Evolutionary conservation across 1,140 invertebrate genomes (phyloP).

Genomic region (Hesperophylax magnus): DNA sequence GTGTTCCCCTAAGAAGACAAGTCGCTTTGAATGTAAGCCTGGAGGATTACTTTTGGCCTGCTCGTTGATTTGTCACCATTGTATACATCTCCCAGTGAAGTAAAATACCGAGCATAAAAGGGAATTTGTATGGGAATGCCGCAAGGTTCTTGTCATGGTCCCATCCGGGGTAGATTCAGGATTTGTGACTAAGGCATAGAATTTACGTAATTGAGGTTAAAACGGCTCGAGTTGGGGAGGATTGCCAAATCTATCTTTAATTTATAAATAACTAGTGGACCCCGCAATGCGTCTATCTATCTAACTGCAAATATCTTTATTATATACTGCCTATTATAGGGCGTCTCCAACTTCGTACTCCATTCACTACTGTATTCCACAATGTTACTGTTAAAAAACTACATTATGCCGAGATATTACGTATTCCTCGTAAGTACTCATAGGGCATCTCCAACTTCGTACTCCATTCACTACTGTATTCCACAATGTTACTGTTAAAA

Average conservation of each 20-base stretch:
- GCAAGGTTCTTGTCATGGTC: not conserved
- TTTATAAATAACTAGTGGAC: not conserved
- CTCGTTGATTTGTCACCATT: slow-evolving; percentile 27
- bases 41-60: slow-evolving; percentile 3
- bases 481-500: no score
- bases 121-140: slow-evolving; percentile 1
- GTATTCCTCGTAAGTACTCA: no score
- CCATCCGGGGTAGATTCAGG: not conserved
- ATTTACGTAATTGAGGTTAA: no score
- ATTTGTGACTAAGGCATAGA: not conserved
- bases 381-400: no score
- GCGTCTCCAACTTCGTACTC: no score
- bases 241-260: not conserved
- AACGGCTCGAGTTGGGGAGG: not conserved
- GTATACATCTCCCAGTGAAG: not conserved
- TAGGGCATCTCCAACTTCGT: no score
- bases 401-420: no score
- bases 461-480: no score
- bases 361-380: no score
- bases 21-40: not conserved
- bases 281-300: no score
- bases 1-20: slow-evolving; percentile 4
- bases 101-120: not conserved
- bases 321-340: no score
- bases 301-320: no score